phyloP scores from a whole-genome alignment of 2,113 vertebrate species.

The Saccopteryx bilineata region DNA sequence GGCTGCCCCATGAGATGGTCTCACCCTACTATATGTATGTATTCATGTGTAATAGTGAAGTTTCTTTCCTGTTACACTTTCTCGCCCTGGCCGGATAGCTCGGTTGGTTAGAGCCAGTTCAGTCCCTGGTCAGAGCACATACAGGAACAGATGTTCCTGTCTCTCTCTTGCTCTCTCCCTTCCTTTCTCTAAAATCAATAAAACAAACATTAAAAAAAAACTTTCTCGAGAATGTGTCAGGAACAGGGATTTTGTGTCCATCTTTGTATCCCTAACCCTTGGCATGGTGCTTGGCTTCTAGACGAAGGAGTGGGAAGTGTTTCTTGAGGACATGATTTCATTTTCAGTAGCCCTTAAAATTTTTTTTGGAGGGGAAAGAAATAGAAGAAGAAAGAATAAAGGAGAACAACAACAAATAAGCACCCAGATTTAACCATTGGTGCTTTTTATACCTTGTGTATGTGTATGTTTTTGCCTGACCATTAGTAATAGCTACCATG shows the following conservation, averaged over 20 bases:
- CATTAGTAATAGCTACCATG: not conserved
- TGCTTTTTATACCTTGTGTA: not conserved
- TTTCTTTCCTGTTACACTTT: not conserved
- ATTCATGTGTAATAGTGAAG: not conserved
- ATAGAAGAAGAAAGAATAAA: not conserved
- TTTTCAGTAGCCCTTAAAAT: not conserved
- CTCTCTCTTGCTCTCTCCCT: too few relatives aligned
- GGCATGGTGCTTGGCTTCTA: not conserved
- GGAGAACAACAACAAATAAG: not conserved
- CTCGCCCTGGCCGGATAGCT: not conserved
- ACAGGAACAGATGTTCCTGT: too few relatives aligned
- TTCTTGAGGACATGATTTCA: not conserved
- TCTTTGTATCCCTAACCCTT: not conserved
- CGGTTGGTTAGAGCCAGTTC: too few relatives aligned
- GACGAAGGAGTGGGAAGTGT: not conserved
- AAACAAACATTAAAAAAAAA: too few relatives aligned
- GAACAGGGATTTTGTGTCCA: not conserved
- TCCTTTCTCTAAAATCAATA: too few relatives aligned
- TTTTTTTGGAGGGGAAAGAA: not conserved
- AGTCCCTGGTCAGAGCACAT: too few relatives aligned
- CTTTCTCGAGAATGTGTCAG: not conserved
- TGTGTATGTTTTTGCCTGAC: not conserved
- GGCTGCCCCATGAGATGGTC: not conserved
- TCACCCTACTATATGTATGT: fast-evolving
- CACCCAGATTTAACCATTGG: not conserved